Conservation (phyloP, 92 coral and sea anemone genomes). For the Palythoa heliodiscus region DNA sequence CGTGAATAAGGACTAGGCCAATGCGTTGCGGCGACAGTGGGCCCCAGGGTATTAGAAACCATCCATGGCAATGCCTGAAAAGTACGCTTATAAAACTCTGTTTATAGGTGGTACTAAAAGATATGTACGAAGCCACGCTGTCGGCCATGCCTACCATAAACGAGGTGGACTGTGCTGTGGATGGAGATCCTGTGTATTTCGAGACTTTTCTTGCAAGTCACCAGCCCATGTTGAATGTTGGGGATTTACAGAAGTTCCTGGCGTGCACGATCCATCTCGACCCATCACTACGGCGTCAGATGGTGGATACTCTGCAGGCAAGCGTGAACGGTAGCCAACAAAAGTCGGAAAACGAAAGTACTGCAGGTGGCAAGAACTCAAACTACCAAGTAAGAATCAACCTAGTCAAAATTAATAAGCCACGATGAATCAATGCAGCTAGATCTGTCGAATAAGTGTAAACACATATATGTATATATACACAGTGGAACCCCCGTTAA, state of each 20-base stretch:
- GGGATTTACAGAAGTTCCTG: conserved; percentile 81
- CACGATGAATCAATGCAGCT: no score
- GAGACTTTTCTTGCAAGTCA: conserved; percentile 95
- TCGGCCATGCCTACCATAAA: conserved; percentile 90
- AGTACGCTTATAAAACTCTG: not conserved
- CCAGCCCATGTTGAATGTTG: conserved; percentile 83
- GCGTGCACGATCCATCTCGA: conserved; percentile 89
- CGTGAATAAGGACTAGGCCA: no score
- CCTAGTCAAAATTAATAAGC: no score
- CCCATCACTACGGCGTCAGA: conserved; percentile 87
- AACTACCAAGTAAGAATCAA: conserved; percentile 63
- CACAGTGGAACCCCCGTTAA: no score
- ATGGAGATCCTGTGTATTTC: conserved; percentile 96
- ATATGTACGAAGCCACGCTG: conserved; percentile 87
- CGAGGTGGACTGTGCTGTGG: conserved; percentile 95
- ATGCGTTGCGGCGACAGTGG: no score
- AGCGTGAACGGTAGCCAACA: conserved; percentile 51
- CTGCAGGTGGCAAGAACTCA: conserved; percentile 62
- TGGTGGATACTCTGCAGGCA: conserved; percentile 90
- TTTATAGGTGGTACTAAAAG: conserved; percentile 68
- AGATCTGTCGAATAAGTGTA: no score
- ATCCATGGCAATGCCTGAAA: not conserved
- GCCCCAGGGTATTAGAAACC: not conserved
- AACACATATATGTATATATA: no score
- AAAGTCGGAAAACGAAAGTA: conserved; percentile 82